Base-by-base conservation (phyloP, 2,888 invertebrate genomes). In the Erpobdella octoculata region DNA sequence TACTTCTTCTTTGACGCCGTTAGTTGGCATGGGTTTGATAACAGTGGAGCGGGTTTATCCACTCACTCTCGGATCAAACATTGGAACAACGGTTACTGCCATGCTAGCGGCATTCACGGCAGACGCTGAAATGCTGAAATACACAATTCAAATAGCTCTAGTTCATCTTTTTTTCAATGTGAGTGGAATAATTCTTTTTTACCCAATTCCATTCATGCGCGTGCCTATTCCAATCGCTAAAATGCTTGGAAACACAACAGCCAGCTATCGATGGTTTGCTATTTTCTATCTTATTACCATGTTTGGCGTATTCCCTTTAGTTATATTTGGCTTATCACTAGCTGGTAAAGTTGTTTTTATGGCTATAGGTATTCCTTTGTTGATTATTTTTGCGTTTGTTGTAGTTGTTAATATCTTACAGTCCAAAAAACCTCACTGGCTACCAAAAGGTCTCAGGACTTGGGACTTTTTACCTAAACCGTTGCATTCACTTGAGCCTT, bases 151-250 rank as follows among this genome's bases (percentile, higher is more conserved):
- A 74, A 64, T 87, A 69, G 85, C 87, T 0, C 81, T 87, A 6
- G 86, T 86, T 72, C 87, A 87, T 78, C 80, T 87, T 18, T 84
- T 87, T 75, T 87, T 87, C 81, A 87, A 87, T 79, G 76, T 87
- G 12, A 74, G 81, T 3, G 83, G 83, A 21, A 85, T 87, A 48
- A 37, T 86, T 0, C 75, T 87, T 2, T 87, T 85, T 78, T 87
- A 86, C 76, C 85, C 86, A 0, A 79, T 87, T 9, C 86, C 86
- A 1, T 82, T 81, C 73, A 80, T 83, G 77, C 77, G 86, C 36
- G 76, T 85, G 41, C 86, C 86, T 0, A 82, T 86, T 37, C 75
- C 75, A 21, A 74, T 85, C 64, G 84, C 86, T 2, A 83, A 82
- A 73, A 75, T 78, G 31, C 78, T 86, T 8, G 74, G 74, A 15